These are phyloP conservation scores for Achlya flavicornis DNA, from an alignment of 2,888 invertebrate genomes.

Conservation along the genomic window DNA sequence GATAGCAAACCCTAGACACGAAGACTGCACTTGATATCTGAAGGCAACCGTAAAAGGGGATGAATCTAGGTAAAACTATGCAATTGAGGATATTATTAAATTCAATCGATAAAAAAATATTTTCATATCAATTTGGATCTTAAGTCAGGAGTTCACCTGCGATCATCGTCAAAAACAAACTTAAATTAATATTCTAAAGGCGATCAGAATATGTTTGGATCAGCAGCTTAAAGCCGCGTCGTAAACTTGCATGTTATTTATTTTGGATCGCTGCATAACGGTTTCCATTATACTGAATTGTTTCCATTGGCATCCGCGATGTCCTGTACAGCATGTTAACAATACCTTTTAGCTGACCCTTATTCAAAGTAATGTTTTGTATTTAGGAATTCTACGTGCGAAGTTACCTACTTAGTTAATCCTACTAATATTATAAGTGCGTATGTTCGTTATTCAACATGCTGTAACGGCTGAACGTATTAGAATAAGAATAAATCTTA, in stretches of 20 bases:
- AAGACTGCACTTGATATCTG: too few species aligned
- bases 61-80: too few species aligned
- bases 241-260: slow-evolving; percentile 65
- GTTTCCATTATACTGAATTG: slow-evolving; percentile 58
- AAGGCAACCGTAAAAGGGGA: too few species aligned
- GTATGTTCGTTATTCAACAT: too few species aligned
- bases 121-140: background rate
- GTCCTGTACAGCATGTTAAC: slow-evolving; percentile 46
- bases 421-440: too few species aligned
- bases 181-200: slow-evolving; percentile 58
- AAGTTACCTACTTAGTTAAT: too few species aligned
- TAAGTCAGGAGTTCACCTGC: slow-evolving; percentile 29
- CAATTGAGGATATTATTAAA: too few species aligned
- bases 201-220: slow-evolving; percentile 51
- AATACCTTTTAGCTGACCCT: slow-evolving; percentile 32
- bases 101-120: too few species aligned
- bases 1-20: too few species aligned
- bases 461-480: too few species aligned
- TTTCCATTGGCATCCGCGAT: slow-evolving; percentile 54
- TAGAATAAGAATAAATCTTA: too few species aligned
- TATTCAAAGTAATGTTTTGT: slow-evolving; percentile 17
- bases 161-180: slow-evolving; percentile 38
- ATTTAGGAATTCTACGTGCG: background rate
- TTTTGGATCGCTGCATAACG: slow-evolving; percentile 70
- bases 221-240: slow-evolving; percentile 42